Percentiles rank a stretch among this genome's conserved stretches.
These are phyloP conservation scores for Sphinx pinastri DNA, from an alignment of 2,888 invertebrate genomes.

Conservation along the genomic window DNA sequence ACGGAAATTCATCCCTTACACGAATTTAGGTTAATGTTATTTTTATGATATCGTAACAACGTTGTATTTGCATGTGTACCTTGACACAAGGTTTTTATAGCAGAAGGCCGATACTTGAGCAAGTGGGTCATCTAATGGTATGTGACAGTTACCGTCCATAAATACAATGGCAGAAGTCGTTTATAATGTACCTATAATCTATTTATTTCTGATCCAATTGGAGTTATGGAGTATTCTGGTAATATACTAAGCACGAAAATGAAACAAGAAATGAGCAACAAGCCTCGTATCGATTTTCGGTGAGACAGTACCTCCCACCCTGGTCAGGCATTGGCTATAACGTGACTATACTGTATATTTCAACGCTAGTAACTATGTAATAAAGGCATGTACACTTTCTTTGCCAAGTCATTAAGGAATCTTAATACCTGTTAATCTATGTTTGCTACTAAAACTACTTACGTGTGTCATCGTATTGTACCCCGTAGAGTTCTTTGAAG, in stretches of 20 bases:
- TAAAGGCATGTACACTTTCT: not conserved
- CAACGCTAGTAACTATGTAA: not conserved
- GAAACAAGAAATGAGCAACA: too few species aligned
- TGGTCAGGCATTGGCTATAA: too few species aligned
- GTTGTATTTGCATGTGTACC: not conserved
- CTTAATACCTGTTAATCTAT: not conserved
- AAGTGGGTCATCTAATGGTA: too few species aligned
- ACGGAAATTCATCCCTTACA: not conserved
- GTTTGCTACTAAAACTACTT: conserved; percentile 76
- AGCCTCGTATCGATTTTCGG: too few species aligned
- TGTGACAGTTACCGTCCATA: too few species aligned
- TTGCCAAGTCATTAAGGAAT: not conserved
- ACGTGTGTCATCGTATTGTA: conserved; percentile 92
- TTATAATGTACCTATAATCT: too few species aligned
- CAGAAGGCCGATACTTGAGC: too few species aligned
- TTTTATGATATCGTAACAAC: not conserved
- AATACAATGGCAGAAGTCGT: not conserved
- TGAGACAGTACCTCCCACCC: too few species aligned
- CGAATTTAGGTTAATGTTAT: not conserved
- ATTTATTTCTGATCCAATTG: too few species aligned
- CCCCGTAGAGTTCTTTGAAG: conserved; percentile 90
- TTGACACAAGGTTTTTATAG: not conserved
- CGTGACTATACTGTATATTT: not conserved
- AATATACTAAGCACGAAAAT: too few species aligned
- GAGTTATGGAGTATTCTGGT: too few species aligned